Evolutionary conservation across 2,113 vertebrate genomes (phyloP).

Genomic region (Nothoprocta perdicaria): DNA sequence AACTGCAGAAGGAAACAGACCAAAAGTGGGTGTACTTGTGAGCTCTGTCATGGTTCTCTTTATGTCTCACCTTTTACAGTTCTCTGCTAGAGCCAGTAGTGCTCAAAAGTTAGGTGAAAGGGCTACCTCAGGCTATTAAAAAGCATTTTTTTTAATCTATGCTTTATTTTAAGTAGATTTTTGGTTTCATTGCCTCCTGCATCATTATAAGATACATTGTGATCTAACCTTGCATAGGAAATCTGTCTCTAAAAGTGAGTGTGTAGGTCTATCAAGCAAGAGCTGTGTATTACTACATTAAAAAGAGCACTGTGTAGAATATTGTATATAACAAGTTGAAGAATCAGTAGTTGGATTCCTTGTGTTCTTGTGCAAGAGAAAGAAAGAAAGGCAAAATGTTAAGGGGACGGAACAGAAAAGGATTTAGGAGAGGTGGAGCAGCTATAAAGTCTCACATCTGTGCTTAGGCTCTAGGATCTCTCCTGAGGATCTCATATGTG

Average conservation of each 20-base stretch:
- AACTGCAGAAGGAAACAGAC: constrained; percentile 96
- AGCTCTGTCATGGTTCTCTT: not conserved
- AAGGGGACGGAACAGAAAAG: not conserved
- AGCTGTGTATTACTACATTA: not conserved
- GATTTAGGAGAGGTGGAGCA: not conserved
- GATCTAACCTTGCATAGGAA: not conserved
- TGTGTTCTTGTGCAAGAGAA: not conserved
- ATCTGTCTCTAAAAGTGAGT: not conserved
- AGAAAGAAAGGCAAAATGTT: not conserved
- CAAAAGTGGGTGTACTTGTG: constrained; percentile 84
- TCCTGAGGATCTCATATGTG: not conserved
- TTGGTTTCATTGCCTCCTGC: not conserved
- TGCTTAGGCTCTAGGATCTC: not conserved
- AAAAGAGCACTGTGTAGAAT: not conserved
- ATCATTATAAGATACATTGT: not conserved
- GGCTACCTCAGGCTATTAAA: not conserved
- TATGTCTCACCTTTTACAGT: not conserved
- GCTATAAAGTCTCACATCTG: not conserved
- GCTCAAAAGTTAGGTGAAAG: not conserved
- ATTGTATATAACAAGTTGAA: not conserved
- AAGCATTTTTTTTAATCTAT: not conserved
- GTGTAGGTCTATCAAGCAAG: not conserved
- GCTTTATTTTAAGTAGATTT: not conserved
- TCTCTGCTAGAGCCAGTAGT: not conserved
- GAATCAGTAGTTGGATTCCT: not conserved